phyloP scores from a whole-genome alignment of 2,888 invertebrate genomes.

The Morinoia aosen region DNA sequence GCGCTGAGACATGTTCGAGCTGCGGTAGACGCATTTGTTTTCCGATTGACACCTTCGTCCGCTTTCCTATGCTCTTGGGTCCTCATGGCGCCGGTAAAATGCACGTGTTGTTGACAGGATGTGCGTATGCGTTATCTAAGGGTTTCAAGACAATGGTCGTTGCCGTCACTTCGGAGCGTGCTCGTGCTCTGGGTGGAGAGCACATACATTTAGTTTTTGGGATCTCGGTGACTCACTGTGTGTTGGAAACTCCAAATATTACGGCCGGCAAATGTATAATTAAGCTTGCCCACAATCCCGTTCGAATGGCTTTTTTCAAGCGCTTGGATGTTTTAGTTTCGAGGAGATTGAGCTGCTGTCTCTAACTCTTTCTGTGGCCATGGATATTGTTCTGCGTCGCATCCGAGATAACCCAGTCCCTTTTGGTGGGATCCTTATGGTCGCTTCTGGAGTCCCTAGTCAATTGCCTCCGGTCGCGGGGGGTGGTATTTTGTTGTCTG shows the following conservation, averaged over 20 bases:
- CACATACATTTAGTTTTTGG: conserved; percentile 5
- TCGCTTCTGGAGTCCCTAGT: background rate
- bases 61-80: background rate
- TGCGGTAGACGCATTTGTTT: background rate
- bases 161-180: conserved; percentile 29
- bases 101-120: background rate
- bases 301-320: background rate
- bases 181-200: background rate
- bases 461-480: background rate
- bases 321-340: background rate
- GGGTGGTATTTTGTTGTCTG: background rate
- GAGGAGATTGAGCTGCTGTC: background rate
- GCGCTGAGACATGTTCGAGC: background rate
- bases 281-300: background rate
- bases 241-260: too few relatives aligned
- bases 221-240: background rate
- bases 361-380: background rate
- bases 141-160: background rate
- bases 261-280: background rate
- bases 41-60: background rate
- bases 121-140: background rate
- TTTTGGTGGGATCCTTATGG: background rate
- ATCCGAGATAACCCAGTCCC: background rate
- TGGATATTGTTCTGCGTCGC: background rate
- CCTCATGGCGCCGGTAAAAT: background rate